Evolutionary conservation across 2,113 vertebrate species (phyloP), one percentile per base, ranked within the genome.

Genomic region (Pygoscelis antarcticus): DNA sequence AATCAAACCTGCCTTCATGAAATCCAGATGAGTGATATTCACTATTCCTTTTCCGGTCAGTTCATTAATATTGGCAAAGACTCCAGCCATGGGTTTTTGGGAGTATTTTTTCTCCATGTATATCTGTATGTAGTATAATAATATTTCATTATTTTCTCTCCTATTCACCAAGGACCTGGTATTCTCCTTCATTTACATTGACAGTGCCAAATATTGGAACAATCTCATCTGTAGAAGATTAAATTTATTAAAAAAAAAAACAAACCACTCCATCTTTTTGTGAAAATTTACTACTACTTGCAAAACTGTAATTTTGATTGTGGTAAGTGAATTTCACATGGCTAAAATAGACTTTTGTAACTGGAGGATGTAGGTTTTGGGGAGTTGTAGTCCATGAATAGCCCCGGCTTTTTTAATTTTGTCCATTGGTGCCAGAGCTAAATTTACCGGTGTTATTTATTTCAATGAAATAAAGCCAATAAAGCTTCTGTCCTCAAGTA

Each of bases 1-100:
- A 93, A 92, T 96, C 94, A 94, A 15, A 88, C 74, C 76, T 93
- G 79, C 83, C 72, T 86, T 95, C 79, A 22, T 86, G 92, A 92
- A 96, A 94, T 62, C 64, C 60, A 83, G 66, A 84, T 91, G 79
- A 93, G 74, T 91, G 68, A 85, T 90, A 78, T 4, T 90, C 75
- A 40, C 55, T 69, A 10, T 54, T 96, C 57, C 44, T 93, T 71
- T 95, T 84, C 84, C 2, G 12, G 42, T 58, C 46, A 75, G 51
- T 89, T 96, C 70, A 52, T 83, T 86, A 81, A 61, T 82, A 83
- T 25, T 62, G 65, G 46, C 12, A 4, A 87, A 90, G 55, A 72
- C 25, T 64, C 69, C 51, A 89, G 21, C 52, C 11, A 3, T 74
- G 80, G 21, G 16, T 1, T 60, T 90, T 42, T 2, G 55, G 52